phyloP scores from a whole-genome alignment of 2,888 invertebrate species.

The Chydorus sphaericus region DNA sequence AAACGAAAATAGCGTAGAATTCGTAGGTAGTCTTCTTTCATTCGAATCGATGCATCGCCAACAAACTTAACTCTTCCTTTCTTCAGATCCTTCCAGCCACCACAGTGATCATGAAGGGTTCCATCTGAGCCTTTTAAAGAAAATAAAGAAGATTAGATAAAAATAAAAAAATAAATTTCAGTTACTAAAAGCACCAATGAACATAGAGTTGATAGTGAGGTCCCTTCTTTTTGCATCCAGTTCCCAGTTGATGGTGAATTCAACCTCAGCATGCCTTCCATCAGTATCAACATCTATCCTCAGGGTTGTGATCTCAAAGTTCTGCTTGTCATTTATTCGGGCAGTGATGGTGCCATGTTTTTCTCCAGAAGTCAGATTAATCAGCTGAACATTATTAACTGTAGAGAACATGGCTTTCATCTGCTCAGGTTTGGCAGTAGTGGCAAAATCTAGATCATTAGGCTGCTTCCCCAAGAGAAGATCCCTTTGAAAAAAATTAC shows the following conservation, averaged over 20 bases:
- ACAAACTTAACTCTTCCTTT: slow-evolving; percentile 71
- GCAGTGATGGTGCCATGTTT: slow-evolving; percentile 93
- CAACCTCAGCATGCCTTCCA: slow-evolving; percentile 88
- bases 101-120: slow-evolving; percentile 81
- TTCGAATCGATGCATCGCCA: slow-evolving; percentile 67
- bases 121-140: slow-evolving; percentile 73
- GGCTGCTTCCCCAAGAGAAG: slow-evolving; percentile 58
- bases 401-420: slow-evolving; percentile 85
- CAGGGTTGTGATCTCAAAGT: slow-evolving; percentile 83
- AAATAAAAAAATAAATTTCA: not conserved
- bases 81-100: slow-evolving; percentile 78
- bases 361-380: slow-evolving; percentile 80
- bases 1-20: slow-evolving; percentile 59
- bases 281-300: slow-evolving; percentile 82
- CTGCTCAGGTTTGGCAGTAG: slow-evolving; percentile 85
- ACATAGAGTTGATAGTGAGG: slow-evolving; percentile 96
- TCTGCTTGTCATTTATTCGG: slow-evolving; percentile 82
- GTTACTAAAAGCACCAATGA: slow-evolving; percentile 43
- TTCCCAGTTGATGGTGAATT: slow-evolving; percentile 84
- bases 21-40: slow-evolving; percentile 88
- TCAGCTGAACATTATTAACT: slow-evolving; percentile 70
- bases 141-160: not conserved
- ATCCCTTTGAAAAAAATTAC: slow-evolving; percentile 41
- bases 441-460: slow-evolving; percentile 93
- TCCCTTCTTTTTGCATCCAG: slow-evolving; percentile 89